Conservation (phyloP, 2,113 vertebrate species). For the Pithys albifrons region DNA sequence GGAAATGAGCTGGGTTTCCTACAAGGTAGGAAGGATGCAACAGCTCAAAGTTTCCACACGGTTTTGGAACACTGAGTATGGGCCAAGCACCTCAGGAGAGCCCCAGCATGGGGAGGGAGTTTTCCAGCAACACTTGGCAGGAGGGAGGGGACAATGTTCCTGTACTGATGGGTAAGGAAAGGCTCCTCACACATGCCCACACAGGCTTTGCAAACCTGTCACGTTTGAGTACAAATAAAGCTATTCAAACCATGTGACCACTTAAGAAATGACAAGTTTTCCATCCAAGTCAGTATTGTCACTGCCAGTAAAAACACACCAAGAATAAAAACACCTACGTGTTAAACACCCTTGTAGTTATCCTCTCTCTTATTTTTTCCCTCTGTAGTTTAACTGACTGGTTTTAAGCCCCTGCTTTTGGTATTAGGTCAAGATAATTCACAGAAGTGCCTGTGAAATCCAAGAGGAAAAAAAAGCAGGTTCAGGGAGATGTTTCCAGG, state of each 20-base stretch:
- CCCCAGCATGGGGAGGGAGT: not conserved
- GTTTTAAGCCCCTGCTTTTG: not conserved
- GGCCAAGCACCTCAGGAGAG: not conserved
- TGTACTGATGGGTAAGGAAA: not conserved
- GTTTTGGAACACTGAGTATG: not conserved
- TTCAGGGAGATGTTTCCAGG: not conserved
- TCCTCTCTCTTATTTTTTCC: not conserved
- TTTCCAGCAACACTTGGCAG: not conserved
- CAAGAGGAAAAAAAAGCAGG: not conserved
- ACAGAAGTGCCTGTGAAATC: not conserved
- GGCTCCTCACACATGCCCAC: not conserved
- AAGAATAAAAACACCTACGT: not conserved
- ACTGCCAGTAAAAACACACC: not conserved
- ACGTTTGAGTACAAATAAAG: not conserved
- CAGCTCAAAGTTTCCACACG: not conserved
- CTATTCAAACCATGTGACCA: not conserved
- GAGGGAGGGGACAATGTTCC: not conserved
- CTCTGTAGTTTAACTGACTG: not conserved
- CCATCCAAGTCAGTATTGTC: not conserved
- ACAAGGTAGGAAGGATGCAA: not conserved
- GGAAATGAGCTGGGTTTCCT: not conserved
- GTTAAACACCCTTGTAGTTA: not conserved
- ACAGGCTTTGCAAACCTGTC: not conserved
- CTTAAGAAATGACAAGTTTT: not conserved
- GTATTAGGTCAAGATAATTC: not conserved